phyloP scores from a whole-genome alignment of 2,888 invertebrate species.

The Erynnis tages region DNA sequence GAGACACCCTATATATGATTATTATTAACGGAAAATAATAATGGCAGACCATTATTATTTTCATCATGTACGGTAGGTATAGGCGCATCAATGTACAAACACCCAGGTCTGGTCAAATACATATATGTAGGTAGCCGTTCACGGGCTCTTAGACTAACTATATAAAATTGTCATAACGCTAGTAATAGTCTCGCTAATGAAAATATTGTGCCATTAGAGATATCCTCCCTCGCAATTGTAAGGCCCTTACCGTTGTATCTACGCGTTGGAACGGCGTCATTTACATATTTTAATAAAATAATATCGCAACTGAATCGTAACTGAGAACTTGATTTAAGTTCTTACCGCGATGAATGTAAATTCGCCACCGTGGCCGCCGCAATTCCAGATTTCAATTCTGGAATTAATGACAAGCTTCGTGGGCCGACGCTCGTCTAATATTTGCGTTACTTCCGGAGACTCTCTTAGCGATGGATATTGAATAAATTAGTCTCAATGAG shows the following conservation, averaged over 20 bases:
- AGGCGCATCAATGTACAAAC: no score
- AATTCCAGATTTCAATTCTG: slow-evolving; percentile 81
- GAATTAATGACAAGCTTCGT: slow-evolving; percentile 78
- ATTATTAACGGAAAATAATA: no score
- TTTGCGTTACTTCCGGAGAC: slow-evolving; percentile 78
- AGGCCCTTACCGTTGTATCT: slow-evolving; percentile 71
- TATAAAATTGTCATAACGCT: slow-evolving; percentile 57
- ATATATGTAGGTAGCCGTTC: no score
- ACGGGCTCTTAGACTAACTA: slow-evolving; percentile 38
- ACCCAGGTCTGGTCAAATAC: no score
- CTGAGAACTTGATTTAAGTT: slow-evolving; percentile 82
- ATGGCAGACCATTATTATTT: no score
- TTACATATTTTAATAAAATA: slow-evolving; percentile 82
- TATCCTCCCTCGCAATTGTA: slow-evolving; percentile 70
- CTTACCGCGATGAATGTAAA: slow-evolving; percentile 82
- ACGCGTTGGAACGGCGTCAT: slow-evolving; percentile 70
- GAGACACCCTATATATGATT: no score
- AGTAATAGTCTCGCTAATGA: slow-evolving; percentile 69
- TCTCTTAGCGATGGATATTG: slow-evolving; percentile 72
- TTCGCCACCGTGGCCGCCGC: slow-evolving; percentile 74
- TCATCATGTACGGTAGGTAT: no score
- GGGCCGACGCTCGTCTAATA: slow-evolving; percentile 76
- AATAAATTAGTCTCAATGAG: slow-evolving; percentile 73
- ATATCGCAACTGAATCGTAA: slow-evolving; percentile 81
- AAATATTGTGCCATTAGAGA: slow-evolving; percentile 75